Evolutionary conservation across 2,888 invertebrate species (phyloP).

Genomic region (Coelogynopora nodosa): DNA sequence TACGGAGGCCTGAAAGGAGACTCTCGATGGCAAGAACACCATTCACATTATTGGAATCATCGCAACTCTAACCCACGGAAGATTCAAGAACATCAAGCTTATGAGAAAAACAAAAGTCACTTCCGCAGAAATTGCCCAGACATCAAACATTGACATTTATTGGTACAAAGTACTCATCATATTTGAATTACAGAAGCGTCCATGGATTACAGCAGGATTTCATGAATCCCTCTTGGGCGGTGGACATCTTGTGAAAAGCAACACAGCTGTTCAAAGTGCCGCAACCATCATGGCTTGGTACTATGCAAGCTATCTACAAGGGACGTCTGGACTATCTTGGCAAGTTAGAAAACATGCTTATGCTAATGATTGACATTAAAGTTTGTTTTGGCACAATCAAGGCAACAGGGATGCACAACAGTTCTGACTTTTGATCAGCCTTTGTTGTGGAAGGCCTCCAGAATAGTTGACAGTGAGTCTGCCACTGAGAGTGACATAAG

Average conservation of each 20-base stretch:
- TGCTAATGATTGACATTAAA: neutral
- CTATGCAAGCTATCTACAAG: neutral
- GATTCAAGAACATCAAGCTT: conserved; percentile 28
- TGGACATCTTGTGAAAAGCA: neutral
- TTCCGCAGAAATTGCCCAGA: neutral
- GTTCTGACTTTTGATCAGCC: conserved; percentile 7
- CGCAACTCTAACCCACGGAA: no score
- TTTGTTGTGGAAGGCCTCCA: neutral
- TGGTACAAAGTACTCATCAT: conserved; percentile 26
- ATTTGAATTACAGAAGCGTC: conserved; percentile 21
- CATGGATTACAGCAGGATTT: conserved; percentile 16
- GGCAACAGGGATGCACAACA: neutral
- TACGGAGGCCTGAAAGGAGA: no score
- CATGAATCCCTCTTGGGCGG: neutral
- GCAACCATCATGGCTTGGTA: neutral
- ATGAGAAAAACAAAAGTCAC: conserved; percentile 11
- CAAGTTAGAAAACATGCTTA: neutral
- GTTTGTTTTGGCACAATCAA: neutral
- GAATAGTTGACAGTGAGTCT: neutral
- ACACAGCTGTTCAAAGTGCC: neutral
- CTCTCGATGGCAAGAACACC: neutral
- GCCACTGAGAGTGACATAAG: neutral
- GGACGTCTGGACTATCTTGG: neutral
- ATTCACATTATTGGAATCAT: neutral
- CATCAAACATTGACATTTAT: conserved; percentile 12